Evolutionary conservation across 2,113 vertebrate species (phyloP).

Genomic region (Callipepla squamata): DNA sequence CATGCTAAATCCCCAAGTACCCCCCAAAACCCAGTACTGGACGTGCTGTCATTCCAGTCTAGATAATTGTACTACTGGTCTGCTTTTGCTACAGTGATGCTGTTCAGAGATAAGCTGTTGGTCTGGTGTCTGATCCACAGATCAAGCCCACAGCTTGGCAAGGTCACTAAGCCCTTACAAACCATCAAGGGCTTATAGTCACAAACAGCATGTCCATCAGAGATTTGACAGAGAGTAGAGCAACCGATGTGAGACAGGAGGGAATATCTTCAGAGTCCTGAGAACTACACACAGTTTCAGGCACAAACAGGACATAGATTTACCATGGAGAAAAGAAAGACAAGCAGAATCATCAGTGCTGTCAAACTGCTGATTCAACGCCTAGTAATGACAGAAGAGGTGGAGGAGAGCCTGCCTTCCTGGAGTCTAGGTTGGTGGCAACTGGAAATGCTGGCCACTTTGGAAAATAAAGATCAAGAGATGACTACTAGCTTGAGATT

Average conservation of each 20-base stretch:
- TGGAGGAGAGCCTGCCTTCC: background rate
- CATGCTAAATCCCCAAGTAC: background rate
- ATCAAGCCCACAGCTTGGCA: fast-evolving
- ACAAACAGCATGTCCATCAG: background rate
- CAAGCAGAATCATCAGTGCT: background rate
- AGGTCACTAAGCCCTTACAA: background rate
- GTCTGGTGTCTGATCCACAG: background rate
- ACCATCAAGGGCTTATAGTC: background rate
- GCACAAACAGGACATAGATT: background rate
- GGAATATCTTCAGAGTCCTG: background rate
- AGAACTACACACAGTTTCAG: background rate
- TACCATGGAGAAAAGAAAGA: background rate
- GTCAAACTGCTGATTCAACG: background rate
- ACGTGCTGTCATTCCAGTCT: background rate
- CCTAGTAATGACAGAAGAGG: background rate
- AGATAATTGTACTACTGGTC: background rate
- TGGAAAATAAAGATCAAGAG: background rate
- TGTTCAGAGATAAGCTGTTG: background rate
- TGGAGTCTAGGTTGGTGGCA: background rate
- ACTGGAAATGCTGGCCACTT: background rate
- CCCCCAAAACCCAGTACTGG: background rate
- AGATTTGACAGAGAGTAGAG: background rate
- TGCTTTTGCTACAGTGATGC: background rate
- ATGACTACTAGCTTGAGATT: background rate
- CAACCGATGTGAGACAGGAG: background rate